Percentiles rank a stretch among this genome's conserved stretches.
These are phyloP conservation scores for Himalopsyche kuldschensis DNA, from an alignment of 2,888 invertebrate genomes.

Conservation along the genomic window DNA sequence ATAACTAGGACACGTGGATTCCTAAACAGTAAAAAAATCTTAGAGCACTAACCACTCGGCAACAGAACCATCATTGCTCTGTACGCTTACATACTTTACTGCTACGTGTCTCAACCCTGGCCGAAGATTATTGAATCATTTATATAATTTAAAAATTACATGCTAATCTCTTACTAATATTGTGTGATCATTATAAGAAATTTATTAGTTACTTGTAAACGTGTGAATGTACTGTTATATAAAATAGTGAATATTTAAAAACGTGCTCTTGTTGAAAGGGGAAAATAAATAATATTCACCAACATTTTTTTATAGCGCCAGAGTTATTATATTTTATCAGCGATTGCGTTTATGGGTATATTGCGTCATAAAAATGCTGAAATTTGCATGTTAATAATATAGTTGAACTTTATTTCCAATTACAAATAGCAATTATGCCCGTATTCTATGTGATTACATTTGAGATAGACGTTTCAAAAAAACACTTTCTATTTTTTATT, in stretches of 20 bases:
- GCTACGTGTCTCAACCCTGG: no score
- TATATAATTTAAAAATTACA: no score
- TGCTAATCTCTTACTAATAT: neutral
- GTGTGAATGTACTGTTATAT: neutral
- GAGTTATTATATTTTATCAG: neutral
- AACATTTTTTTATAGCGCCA: neutral
- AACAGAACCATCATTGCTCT: no score
- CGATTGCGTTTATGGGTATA: neutral
- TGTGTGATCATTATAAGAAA: neutral
- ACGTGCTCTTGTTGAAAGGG: neutral
- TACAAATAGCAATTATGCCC: neutral
- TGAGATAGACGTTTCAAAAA: neutral
- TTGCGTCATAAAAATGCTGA: neutral
- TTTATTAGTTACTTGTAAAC: neutral
- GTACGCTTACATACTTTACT: no score
- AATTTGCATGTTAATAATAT: neutral
- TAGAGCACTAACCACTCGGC: no score
- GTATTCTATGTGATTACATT: neutral
- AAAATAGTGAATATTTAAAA: neutral
- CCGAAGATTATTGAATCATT: no score
- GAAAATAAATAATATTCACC: neutral
- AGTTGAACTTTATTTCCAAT: neutral
- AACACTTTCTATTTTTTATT: neutral
- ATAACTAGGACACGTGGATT: neutral
- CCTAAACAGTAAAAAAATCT: no score